These are phyloP conservation scores for Lasioglossum oenotherae DNA, from an alignment of 2,888 invertebrate species.

Conservation along the genomic window DNA sequence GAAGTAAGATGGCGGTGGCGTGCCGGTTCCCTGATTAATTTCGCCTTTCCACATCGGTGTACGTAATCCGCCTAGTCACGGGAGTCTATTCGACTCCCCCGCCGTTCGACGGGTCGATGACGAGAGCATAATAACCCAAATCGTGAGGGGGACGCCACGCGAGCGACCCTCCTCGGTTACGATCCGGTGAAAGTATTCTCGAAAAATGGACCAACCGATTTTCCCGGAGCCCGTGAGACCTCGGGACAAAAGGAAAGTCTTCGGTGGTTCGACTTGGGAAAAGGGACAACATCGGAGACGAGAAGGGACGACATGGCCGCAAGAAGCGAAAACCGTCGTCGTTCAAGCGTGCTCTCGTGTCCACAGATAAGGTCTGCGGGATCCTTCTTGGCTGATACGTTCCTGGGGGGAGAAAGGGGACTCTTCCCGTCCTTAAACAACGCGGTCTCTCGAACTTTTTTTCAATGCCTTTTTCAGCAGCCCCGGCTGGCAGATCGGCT, in stretches of 20 bases:
- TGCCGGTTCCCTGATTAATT: conserved; percentile 68
- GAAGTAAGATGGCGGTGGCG: conserved; percentile 8
- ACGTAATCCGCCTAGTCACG: conserved; percentile 73
- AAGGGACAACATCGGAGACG: conserved; percentile 4
- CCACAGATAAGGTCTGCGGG: conserved; percentile 52
- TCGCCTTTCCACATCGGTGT: conserved; percentile 66
- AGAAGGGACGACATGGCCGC: conserved; percentile 1
- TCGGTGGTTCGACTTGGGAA: conserved; percentile 24
- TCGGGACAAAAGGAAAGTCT: conserved; percentile 61
- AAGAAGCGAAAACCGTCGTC: conserved; percentile 16
- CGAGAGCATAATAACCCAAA: conserved; percentile 71
- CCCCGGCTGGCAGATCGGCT: conserved; percentile 57
- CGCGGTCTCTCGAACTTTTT: conserved; percentile 70
- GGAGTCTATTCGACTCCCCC: conserved; percentile 67
- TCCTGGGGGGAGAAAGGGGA: conserved; percentile 38
- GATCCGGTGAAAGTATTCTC: conserved; percentile 42
- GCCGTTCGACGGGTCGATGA: conserved; percentile 65
- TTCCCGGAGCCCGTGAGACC: conserved; percentile 52
- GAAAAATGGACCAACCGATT: conserved; percentile 63
- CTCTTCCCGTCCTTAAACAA: conserved; percentile 61
- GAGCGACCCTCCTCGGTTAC: conserved; percentile 26
- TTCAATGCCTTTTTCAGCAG: conserved; percentile 66
- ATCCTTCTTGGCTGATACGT: conserved; percentile 49
- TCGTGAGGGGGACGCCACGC: conserved; percentile 50
- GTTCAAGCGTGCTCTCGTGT: conserved; percentile 5